These are phyloP conservation scores for Heteronetta atricapilla DNA, from an alignment of 2,113 vertebrate genomes.

Conservation along the genomic window DNA sequence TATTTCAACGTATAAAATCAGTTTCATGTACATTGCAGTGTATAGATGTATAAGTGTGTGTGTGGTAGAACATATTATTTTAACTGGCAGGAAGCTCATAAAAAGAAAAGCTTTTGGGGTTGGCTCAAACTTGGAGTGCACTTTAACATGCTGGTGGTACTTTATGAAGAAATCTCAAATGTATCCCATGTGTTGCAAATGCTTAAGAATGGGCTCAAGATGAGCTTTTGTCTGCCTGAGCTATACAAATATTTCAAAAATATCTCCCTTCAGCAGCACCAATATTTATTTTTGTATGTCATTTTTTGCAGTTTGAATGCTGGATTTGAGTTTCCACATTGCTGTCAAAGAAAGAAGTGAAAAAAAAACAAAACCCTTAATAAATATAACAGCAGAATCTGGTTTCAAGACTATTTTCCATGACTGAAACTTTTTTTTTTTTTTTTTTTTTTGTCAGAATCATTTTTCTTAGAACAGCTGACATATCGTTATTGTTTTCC, in stretches of 20 bases:
- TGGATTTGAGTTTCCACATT: neutral
- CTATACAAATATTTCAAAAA: neutral
- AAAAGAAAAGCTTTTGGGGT: constrained; percentile 47
- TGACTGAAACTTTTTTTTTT: neutral
- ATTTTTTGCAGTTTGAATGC: constrained; percentile 45
- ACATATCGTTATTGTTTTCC: constrained; percentile 39
- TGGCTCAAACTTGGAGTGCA: constrained; percentile 18
- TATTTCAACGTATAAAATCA: neutral
- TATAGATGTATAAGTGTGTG: neutral
- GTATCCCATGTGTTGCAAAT: constrained; percentile 65
- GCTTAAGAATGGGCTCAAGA: constrained; percentile 23
- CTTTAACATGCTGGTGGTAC: constrained; percentile 22
- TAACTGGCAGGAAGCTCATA: constrained; percentile 55
- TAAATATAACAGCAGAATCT: constrained; percentile 41
- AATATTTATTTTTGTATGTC: constrained; percentile 57
- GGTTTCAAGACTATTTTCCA: constrained; percentile 41
- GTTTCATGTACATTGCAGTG: neutral
- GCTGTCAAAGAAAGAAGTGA: neutral
- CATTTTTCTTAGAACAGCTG: constrained; percentile 21
- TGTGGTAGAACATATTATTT: constrained; percentile 42
- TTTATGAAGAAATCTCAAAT: constrained; percentile 58
- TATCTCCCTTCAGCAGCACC: constrained; percentile 13
- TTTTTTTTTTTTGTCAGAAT: neutral
- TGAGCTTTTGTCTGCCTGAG: constrained; percentile 45
- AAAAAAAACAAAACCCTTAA: neutral